These are phyloP conservation scores for Diuraphis noxia DNA, from an alignment of 1,140 invertebrate species.

Conservation along the genomic window DNA sequence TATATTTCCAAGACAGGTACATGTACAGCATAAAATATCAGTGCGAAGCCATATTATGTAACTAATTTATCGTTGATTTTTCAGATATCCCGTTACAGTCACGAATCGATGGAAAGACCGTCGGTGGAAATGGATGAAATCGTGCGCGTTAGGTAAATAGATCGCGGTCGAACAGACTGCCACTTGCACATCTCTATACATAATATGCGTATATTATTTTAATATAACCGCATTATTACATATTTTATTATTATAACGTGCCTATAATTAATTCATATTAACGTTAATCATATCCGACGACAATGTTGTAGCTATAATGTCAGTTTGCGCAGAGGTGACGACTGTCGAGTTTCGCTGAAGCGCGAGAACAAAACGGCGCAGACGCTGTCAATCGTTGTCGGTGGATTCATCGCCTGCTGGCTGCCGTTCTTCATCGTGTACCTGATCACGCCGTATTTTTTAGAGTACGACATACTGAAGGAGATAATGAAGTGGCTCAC, in stretches of 20 bases:
- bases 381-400: constrained; percentile 87
- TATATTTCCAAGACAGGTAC: too few species aligned
- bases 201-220: not conserved
- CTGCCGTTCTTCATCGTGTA: constrained; percentile 87
- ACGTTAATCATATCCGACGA: not conserved
- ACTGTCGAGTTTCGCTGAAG: constrained; percentile 62
- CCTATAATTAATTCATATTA: not conserved
- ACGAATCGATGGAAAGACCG: constrained; percentile 48
- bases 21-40: too few species aligned
- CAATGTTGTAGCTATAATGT: not conserved
- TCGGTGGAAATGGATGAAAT: constrained; percentile 41
- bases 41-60: not conserved
- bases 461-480: constrained; percentile 62
- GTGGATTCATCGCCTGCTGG: constrained; percentile 90
- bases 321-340: constrained; percentile 63
- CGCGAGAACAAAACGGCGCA: constrained; percentile 86
- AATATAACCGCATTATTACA: not conserved
- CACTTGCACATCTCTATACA: not conserved
- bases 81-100: constrained; percentile 42
- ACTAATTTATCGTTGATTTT: not conserved
- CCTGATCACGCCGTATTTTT: constrained; percentile 74
- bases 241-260: not conserved
- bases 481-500: constrained; percentile 78
- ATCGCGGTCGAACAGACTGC: not conserved
- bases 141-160: constrained; percentile 53